Evolutionary conservation across 1,140 invertebrate species (phyloP).

Genomic region (Matsumurasca onukii): DNA sequence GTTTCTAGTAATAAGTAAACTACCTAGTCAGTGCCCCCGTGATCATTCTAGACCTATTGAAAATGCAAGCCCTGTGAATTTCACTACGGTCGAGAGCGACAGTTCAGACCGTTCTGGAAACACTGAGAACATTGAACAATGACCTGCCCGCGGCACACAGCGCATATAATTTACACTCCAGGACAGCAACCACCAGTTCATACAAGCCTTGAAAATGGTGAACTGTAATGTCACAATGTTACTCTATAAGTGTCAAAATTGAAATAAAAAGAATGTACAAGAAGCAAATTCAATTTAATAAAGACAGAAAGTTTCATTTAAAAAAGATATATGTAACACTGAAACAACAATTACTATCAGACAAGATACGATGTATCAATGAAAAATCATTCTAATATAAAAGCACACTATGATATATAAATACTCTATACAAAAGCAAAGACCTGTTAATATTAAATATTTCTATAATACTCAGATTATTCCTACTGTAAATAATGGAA

Average conservation of each 20-base stretch:
- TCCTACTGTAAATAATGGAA: conserved; percentile 13
- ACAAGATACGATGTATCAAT: conserved; percentile 6
- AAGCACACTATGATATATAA: conserved; percentile 32
- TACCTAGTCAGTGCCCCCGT: no score
- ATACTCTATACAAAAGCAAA: conserved; percentile 31
- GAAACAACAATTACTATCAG: conserved; percentile 20
- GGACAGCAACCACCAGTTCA: no score
- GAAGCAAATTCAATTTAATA: conserved; percentile 19
- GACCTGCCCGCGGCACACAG: no score
- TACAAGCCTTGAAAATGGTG: no score
- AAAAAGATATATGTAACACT: conserved; percentile 11
- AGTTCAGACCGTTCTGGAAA: no score
- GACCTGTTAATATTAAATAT: not conserved
- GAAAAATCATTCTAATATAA: conserved; percentile 12
- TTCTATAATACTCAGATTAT: not conserved
- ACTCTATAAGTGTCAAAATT: not conserved
- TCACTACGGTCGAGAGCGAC: no score
- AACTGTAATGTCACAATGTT: no score
- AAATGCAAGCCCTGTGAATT: no score
- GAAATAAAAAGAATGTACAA: not conserved
- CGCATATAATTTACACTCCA: no score
- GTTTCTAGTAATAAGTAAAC: no score
- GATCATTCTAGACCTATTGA: no score
- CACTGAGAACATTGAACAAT: no score
- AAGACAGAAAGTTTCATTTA: not conserved